Conservation (phyloP, 1,140 invertebrate species). For the Orius laevigatus region DNA sequence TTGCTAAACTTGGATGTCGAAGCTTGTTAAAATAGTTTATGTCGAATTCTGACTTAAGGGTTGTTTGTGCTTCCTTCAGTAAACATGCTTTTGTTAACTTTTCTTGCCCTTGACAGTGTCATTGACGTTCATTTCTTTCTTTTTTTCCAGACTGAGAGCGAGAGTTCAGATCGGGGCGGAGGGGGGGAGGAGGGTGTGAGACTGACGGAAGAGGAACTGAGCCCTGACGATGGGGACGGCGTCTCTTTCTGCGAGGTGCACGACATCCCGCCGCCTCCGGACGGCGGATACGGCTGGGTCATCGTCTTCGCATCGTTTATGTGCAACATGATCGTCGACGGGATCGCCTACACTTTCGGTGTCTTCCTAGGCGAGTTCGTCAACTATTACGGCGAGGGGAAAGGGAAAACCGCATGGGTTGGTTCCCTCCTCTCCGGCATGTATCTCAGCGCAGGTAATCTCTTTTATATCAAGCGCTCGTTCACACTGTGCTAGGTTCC, state of each 20-base stretch:
- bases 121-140: constrained; percentile 13
- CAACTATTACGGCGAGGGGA: constrained; percentile 64
- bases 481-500: background rate
- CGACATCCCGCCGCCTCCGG: constrained; percentile 63
- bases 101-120: too few relatives aligned
- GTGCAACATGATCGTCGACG: constrained; percentile 97
- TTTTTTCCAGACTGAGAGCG: constrained; percentile 63
- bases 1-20: too few relatives aligned
- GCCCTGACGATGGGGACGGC: constrained; percentile 46
- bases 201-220: constrained; percentile 5
- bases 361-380: constrained; percentile 73
- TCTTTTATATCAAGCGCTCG: too few relatives aligned
- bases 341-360: constrained; percentile 86
- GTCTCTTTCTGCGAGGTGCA: constrained; percentile 50
- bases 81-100: too few relatives aligned
- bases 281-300: constrained; percentile 83
- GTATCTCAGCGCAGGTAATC: constrained; percentile 77
- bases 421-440: constrained; percentile 84
- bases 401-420: constrained; percentile 82
- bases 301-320: constrained; percentile 92
- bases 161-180: constrained; percentile 49
- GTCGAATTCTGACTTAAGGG: too few relatives aligned
- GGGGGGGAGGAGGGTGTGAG: constrained; percentile 22
- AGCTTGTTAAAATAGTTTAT: too few relatives aligned
- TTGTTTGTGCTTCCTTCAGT: too few relatives aligned